Evolutionary conservation across 2,797 vertebrate genomes (phyloP), one percentile per base, ranked within the genome.

Genomic region (Erpetoichthys calabaricus): DNA sequence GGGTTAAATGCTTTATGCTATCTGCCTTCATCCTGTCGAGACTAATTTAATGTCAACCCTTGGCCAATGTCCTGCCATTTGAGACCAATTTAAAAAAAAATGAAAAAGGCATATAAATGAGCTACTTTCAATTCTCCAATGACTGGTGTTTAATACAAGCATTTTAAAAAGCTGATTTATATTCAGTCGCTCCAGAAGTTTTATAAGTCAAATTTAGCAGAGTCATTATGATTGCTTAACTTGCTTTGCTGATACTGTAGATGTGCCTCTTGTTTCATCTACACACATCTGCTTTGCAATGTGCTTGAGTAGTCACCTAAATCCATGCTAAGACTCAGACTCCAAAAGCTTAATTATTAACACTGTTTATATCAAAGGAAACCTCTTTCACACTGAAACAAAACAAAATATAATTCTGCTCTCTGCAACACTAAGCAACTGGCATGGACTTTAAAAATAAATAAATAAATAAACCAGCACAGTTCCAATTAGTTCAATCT

Each of bases 401-500:
- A 57, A 41, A 1, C 10, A 25, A 61, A 43, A 53, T 55, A 66
- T 45, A 59, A 42, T 1, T 51, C 5, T 63, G 59, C 42, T 5
- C 3, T 0, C 58, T 1, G 5, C 51, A 53, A 51, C 6, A 4
- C 25, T 3, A 46, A 70, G 0, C 6, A 54, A 62, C 46, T 59
- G 7, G 55, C 7, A 60, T 53, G 25, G 25, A 25, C 25, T 25
- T 25, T 25, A 49, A 53, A 58, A 45, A 44, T 47, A 51, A 6
- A 43, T 4, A 52, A 52, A 8, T 25, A 56, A 56, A 57, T 46
- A 46, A 62, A 62, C 61, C 8, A 62, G 63, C 62, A 56, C 10
- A 60, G 53, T 57, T 73, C 62, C 58, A 75, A 68, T 64, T 70
- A 76, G 70, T 67, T 66, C 51, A 66, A 65, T 56, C 55, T 67